A percentile compares a stretch with the other conserved stretches of the same genome.
phyloP scores from a whole-genome alignment of 2,113 vertebrate species.

The Malaclemys terrapin region DNA sequence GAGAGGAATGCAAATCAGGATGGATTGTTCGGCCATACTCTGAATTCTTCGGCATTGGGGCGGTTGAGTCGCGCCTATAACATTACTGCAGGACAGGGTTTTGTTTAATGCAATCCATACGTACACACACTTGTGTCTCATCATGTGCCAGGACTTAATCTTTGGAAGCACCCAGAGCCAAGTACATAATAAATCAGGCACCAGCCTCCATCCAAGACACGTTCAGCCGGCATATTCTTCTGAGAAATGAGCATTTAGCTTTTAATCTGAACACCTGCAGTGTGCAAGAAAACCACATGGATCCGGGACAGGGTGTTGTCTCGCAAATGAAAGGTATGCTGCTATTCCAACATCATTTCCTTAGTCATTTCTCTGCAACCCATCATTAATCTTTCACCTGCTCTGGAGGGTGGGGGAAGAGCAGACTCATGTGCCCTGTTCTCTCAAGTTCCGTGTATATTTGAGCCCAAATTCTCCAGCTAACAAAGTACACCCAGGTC shows the following conservation, averaged over 20 bases:
- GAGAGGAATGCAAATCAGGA: constrained; percentile 33
- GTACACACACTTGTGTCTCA: not conserved
- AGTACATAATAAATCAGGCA: constrained; percentile 54
- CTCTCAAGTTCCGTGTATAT: not conserved
- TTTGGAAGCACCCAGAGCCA: constrained; percentile 33
- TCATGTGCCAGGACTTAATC: constrained; percentile 53
- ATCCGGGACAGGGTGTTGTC: rapidly evolving
- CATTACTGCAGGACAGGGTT: constrained; percentile 9
- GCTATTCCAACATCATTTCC: not conserved
- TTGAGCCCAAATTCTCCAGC: not conserved
- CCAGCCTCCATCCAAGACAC: constrained; percentile 55
- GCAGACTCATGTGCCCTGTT: not conserved
- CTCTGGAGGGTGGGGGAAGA: not conserved
- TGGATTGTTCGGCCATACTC: constrained; percentile 34
- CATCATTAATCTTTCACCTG: rapidly evolving
- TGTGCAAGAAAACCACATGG: not conserved
- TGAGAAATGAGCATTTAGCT: not conserved
- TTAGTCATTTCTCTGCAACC: rapidly evolving
- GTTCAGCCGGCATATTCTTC: not conserved
- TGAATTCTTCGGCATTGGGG: rapidly evolving
- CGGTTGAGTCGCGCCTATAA: constrained; percentile 2
- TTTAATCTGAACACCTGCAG: constrained; percentile 50
- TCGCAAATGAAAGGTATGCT: rapidly evolving
- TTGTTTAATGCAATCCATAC: constrained; percentile 8
- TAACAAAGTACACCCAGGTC: not conserved